Percentiles rank a stretch among this genome's conserved stretches.
These are phyloP conservation scores for Thripadectes ignobilis DNA, from an alignment of 2,797 vertebrate genomes.

Conservation along the genomic window DNA sequence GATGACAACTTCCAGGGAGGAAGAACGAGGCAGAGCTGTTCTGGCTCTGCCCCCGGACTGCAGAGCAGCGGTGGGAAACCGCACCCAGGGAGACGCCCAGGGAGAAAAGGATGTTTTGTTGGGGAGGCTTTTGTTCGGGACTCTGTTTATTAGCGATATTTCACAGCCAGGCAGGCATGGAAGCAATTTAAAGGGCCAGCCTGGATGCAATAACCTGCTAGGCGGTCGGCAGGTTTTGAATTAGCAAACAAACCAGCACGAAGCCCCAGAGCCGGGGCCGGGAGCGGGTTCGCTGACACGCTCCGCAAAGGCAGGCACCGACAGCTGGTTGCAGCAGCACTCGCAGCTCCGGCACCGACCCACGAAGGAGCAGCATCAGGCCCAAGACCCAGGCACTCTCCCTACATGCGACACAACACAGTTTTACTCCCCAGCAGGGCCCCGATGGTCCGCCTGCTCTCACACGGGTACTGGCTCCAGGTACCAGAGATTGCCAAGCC, in stretches of 20 bases:
- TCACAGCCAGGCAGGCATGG: background rate
- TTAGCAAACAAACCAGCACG: background rate
- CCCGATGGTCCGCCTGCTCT: background rate
- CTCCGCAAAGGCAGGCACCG: background rate
- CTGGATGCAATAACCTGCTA: background rate
- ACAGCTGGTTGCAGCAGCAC: background rate
- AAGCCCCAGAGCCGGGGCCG: fast-evolving
- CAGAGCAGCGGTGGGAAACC: slow-evolving; percentile 36
- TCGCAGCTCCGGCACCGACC: background rate
- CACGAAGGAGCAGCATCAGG: background rate
- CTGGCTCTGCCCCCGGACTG: slow-evolving; percentile 6
- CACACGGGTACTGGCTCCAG: background rate
- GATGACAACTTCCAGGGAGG: slow-evolving; percentile 16
- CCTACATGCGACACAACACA: background rate
- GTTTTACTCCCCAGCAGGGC: background rate
- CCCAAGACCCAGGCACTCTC: background rate
- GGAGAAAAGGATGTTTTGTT: slow-evolving; percentile 53
- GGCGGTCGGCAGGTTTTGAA: background rate
- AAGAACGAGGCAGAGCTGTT: background rate
- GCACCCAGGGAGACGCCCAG: slow-evolving; percentile 27
- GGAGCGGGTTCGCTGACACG: background rate
- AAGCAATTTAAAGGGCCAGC: slow-evolving; percentile 34
- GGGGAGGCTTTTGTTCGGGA: slow-evolving; percentile 34
- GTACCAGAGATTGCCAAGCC: fast-evolving
- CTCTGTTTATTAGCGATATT: slow-evolving; percentile 7